Percentiles rank a stretch among this genome's conserved stretches.
phyloP scores from a whole-genome alignment of 2,888 invertebrate species.

The Acronicta psi region DNA sequence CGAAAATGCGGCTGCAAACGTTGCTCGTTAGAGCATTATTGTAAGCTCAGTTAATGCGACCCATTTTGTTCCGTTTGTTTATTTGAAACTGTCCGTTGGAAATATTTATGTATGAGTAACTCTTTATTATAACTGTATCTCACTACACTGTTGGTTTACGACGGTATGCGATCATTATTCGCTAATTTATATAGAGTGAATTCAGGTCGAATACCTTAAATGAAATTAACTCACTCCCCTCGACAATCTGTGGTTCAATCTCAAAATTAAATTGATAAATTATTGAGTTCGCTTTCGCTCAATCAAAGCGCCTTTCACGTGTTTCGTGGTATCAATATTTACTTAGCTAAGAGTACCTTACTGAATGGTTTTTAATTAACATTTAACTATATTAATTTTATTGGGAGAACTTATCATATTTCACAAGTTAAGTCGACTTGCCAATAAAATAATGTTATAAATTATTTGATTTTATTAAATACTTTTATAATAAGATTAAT shows the following conservation, averaged over 20 bases:
- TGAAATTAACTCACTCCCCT: constrained; percentile 48
- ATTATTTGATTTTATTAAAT: neutral
- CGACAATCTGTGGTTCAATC: constrained; percentile 48
- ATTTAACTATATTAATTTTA: constrained; percentile 33
- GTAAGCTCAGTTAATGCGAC: constrained; percentile 58
- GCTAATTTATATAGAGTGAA: constrained; percentile 34
- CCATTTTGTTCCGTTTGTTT: constrained; percentile 59
- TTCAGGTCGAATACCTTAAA: constrained; percentile 35
- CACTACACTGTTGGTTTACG: constrained; percentile 21
- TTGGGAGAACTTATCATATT: constrained; percentile 25
- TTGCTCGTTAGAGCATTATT: constrained; percentile 67
- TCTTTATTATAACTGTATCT: constrained; percentile 27
- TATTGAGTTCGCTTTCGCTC: constrained; percentile 50
- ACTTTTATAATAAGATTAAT: too few relatives aligned
- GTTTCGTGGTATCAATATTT: constrained; percentile 59
- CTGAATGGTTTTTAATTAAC: constrained; percentile 45
- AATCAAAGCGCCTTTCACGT: constrained; percentile 63
- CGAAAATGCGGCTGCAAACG: constrained; percentile 62
- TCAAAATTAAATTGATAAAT: constrained; percentile 56
- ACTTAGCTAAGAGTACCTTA: constrained; percentile 37
- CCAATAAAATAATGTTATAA: constrained; percentile 1
- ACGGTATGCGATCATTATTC: constrained; percentile 26
- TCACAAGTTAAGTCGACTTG: constrained; percentile 14
- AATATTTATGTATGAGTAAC: constrained; percentile 45
- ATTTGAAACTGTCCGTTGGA: constrained; percentile 38